Evolutionary conservation across 2,113 vertebrate species (phyloP), one percentile per base, ranked within the genome.

Genomic region (Alouatta palliata): DNA sequence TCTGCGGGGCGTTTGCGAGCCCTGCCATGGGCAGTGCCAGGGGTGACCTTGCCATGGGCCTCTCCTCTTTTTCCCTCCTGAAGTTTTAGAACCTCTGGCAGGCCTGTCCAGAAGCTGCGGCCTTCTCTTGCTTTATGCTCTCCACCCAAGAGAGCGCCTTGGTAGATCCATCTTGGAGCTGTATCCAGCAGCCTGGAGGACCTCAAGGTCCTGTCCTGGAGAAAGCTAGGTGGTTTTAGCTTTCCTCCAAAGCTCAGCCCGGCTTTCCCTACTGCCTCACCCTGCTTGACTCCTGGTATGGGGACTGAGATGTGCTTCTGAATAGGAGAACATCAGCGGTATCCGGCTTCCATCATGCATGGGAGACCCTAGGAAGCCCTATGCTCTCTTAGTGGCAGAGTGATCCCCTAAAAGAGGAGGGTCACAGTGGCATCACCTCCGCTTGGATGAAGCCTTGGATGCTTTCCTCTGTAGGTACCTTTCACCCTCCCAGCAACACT

Each of bases 341-440:
- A 40, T 49, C 20, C 25, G 1, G 21, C 43, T 12, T 79, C 20
- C 1, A 1, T 30, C 14, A 3, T 8, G 8, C 64, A 27, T 37
- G 58, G 71, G 12, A 27, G 27, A 32, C 49, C 43, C 56, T 16
- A 23, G 70, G 54, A 70, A 93, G 32, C 9, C 19, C 21, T 45
- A 61, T n/a, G 7, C 2, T 1, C 13, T 73, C 56, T 87, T 6
- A 11, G 25, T 40, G 35, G 25, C 19, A 64, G 32, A 80, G 23
- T 8, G 19, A 43, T 25, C 13, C 49, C 43, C 32, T n/a, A 54
- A 77, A 71, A 58, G 17, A 30, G 25, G 52, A 19, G 45, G 10
- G 30, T 43, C 30, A 3, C 0, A 1, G 5, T 37, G 64, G 47
- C 30, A 10, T 2, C 61, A 30, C 12, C 12, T 30, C 58, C 45